phyloP scores from a whole-genome alignment of 2,113 vertebrate species.

The Coracopsis vasa region DNA sequence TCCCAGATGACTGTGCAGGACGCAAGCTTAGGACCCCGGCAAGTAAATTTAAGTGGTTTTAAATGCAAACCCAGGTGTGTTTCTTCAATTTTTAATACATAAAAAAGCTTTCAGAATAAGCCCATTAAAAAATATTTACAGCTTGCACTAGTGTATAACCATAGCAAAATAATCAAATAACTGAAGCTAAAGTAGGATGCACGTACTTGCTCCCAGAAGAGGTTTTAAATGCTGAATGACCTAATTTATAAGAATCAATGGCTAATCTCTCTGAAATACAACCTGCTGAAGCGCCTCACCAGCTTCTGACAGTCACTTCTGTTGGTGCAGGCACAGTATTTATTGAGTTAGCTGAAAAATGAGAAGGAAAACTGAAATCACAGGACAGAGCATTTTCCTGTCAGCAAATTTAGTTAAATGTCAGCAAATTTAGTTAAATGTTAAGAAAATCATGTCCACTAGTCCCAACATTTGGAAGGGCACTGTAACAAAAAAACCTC shows the following conservation, averaged over 20 bases:
- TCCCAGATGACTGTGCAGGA: neutral
- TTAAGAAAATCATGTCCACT: neutral
- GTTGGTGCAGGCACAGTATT: neutral
- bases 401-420: neutral
- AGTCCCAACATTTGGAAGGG: neutral
- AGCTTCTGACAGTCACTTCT: neutral
- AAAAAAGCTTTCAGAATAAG: neutral
- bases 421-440: neutral
- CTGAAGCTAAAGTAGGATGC: neutral
- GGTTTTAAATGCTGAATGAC: neutral
- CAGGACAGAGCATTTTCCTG: neutral
- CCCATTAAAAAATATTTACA: neutral
- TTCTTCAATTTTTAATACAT: neutral
- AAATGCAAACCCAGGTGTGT: neutral
- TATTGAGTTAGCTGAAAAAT: neutral
- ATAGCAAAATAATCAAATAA: neutral
- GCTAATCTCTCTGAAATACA: neutral
- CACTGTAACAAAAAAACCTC: neutral
- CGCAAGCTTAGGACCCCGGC: rapidly evolving
- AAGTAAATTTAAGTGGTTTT: neutral
- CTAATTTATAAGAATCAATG: neutral
- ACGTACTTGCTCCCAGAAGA: neutral
- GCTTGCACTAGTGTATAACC: neutral
- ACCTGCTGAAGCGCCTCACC: neutral
- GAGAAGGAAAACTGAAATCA: neutral